These are phyloP conservation scores for Capitulum mitella DNA, from an alignment of 2,888 invertebrate species.

Conservation along the genomic window DNA sequence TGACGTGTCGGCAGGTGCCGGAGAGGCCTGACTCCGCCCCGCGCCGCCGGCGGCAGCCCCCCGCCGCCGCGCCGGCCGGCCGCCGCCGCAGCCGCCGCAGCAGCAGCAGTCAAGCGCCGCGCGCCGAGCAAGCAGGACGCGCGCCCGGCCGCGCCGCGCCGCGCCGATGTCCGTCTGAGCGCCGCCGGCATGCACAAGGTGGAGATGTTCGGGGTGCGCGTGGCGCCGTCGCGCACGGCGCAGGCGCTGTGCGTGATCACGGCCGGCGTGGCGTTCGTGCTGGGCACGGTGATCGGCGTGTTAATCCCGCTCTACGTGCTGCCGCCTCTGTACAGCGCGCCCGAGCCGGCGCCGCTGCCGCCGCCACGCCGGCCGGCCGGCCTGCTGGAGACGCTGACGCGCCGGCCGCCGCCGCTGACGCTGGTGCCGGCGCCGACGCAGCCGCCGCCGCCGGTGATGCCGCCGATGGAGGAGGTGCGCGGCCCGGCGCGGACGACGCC, in stretches of 20 bases:
- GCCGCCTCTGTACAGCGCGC: conserved; percentile 25
- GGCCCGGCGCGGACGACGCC: conserved; percentile 17
- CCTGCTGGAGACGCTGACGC: not conserved
- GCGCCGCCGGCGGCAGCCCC: not conserved
- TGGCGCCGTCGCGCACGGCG: conserved; percentile 31
- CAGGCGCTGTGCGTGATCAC: conserved; percentile 30
- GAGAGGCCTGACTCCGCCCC: not conserved
- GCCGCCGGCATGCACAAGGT: conserved; percentile 28
- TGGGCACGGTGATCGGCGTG: conserved; percentile 34
- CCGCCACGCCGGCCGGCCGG: not conserved
- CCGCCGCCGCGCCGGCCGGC: not conserved
- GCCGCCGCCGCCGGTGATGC: not conserved
- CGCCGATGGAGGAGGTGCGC: conserved; percentile 4
- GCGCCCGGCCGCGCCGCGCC: not conserved
- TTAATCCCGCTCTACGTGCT: conserved; percentile 33
- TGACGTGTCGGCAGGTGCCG: conserved; percentile 2
- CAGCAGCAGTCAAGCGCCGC: not conserved
- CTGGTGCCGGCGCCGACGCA: not conserved
- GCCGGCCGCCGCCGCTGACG: conserved; percentile 21
- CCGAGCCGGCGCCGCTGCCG: not conserved
- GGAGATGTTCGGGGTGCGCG: conserved; percentile 29
- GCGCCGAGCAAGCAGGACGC: not conserved
- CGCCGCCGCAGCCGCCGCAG: not conserved
- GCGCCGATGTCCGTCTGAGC: not conserved
- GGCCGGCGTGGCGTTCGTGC: conserved; percentile 32